Base-by-base conservation (phyloP, 2,888 invertebrate species). In the Cephalotes varians region DNA sequence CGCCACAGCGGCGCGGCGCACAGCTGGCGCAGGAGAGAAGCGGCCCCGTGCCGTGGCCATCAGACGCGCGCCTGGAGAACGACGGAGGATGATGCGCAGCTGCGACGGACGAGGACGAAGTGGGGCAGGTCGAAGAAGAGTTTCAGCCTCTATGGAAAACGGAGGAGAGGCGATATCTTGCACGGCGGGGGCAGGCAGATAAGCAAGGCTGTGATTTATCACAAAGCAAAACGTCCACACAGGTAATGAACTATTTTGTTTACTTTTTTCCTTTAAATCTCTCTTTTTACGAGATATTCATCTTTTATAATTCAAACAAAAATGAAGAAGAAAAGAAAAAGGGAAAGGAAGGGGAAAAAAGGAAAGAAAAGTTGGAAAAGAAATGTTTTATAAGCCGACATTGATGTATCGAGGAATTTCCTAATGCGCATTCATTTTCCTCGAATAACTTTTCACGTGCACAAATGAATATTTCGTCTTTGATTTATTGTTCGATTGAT, bases 11-110 rank as follows among this genome's bases (percentile, higher is more conserved):
- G 83, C 83, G 76, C 60, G 67, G 62, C 74, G 86, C 88, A 89
- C 91, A 91, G 92, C 91, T 91, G 92, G 89, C 91, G 83, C 88
- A 86, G 77, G 82, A 87, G 88, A 90, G 90, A 89, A 91, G 90
- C 88, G 84, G 86, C 89, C 83, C 85, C 91, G 87, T 64, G 76
- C 74, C 81, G 82, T 83, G 87, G 84, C 88, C 83, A 88, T 81
- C 88, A 85, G 86, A 88, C 88, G 81, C 86, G 81, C 65, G 89
- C 87, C 89, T 90, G 89, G 89, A 90, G 89, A 90, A 90, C 89
- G 82, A 87, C 86, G 84, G 79, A 81, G 87, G 89, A 89, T 86
- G 89, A 89, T 85, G 89, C 89, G 89, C 89, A 90, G 89, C 89
- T 90, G 89, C 89, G 85, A 64, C 69, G 37, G 15, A 15, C 60